phyloP scores from a whole-genome alignment of 2,113 vertebrate species.

The Oxyruncus cristatus region DNA sequence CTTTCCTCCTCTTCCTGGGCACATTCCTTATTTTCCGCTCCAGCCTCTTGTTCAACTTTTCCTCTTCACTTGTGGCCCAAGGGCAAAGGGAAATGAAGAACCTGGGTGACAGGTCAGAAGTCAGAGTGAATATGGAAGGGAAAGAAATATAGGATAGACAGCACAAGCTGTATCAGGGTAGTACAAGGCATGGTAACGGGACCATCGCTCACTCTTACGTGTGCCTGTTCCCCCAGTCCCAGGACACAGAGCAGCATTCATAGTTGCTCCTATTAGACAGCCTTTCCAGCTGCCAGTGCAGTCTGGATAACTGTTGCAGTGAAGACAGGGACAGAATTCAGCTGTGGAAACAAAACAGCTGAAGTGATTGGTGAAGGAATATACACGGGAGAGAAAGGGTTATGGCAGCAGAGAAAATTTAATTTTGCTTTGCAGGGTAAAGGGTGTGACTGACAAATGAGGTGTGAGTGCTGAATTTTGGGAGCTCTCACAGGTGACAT shows the following conservation, averaged over 20 bases:
- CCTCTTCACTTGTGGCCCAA: neutral
- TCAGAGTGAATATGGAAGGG: neutral
- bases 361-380: neutral
- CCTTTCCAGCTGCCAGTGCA: neutral
- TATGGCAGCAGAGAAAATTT: neutral
- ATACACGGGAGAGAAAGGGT: neutral
- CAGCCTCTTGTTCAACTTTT: neutral
- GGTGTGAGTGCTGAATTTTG: neutral
- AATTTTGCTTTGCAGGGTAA: neutral
- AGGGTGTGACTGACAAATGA: slow-evolving; percentile 16
- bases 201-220: rapidly evolving
- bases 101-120: neutral
- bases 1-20: neutral
- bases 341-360: neutral
- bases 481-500: neutral
- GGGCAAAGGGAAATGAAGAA: neutral
- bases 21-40: neutral
- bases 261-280: neutral
- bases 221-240: neutral
- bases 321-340: neutral
- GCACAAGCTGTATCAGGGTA: neutral
- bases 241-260: neutral
- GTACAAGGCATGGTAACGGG: neutral
- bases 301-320: neutral
- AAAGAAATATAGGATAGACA: neutral